Conservation (phyloP, 2,797 vertebrate genomes). For the Anomalospiza imberbis region DNA sequence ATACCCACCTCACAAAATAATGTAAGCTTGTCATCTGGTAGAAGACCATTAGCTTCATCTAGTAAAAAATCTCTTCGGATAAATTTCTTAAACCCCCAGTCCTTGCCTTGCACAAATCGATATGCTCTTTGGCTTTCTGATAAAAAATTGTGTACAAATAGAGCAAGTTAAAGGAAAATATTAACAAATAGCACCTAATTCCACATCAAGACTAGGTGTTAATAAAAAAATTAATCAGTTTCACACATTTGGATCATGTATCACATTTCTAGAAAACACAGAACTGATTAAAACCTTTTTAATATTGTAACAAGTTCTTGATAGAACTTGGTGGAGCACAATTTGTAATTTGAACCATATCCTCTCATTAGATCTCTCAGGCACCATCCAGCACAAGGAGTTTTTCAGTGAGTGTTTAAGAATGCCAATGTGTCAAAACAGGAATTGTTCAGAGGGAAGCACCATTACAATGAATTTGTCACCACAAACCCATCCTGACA, state of each 20-base stretch:
- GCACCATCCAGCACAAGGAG: neutral
- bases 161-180: neutral
- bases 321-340: neutral
- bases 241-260: neutral
- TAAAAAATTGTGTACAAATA: slow-evolving; percentile 20
- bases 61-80: slow-evolving; percentile 98
- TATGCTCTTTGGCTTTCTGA: slow-evolving; percentile 99
- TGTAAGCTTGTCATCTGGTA: slow-evolving; percentile 97
- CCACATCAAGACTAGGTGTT: neutral
- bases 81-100: slow-evolving; percentile 99
- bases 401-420: neutral
- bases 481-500: slow-evolving; percentile 39
- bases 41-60: slow-evolving; percentile 96
- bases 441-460: slow-evolving; percentile 2
- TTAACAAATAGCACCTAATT: neutral
- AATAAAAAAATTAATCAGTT: neutral
- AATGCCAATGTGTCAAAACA: slow-evolving; percentile 4
- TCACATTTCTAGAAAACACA: neutral
- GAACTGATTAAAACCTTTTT: neutral
- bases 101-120: slow-evolving; percentile 98
- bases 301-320: neutral
- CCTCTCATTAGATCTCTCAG: neutral
- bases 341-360: neutral
- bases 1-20: slow-evolving; percentile 94
- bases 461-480: slow-evolving; percentile 27